Percentiles rank a stretch among this genome's conserved stretches.
These are phyloP conservation scores for Spodoptera litura DNA, from an alignment of 1,140 invertebrate species.

Conservation along the genomic window DNA sequence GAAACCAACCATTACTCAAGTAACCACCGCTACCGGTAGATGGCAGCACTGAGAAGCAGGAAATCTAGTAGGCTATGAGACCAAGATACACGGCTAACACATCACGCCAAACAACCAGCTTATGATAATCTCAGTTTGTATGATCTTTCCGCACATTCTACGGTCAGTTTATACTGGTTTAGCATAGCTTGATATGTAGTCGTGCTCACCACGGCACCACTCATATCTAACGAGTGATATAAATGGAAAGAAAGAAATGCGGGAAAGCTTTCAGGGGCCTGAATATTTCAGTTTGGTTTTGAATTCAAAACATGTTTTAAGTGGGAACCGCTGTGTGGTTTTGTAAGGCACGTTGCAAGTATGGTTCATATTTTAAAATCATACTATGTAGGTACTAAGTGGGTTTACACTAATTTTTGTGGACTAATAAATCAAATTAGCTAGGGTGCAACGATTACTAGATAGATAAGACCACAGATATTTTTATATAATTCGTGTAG, in stretches of 20 bases:
- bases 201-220: not conserved
- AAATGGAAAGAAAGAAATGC: conserved; percentile 17
- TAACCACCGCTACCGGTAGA: conserved; percentile 4
- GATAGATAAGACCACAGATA: no score
- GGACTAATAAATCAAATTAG: no score
- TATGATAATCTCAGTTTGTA: no score
- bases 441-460: no score
- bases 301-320: conserved; percentile 8
- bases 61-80: not conserved
- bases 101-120: no score
- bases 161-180: no score
- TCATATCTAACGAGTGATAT: conserved; percentile 6
- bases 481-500: no score
- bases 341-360: not conserved
- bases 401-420: no score
- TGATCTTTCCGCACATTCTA: no score
- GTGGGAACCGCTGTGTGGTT: conserved; percentile 3
- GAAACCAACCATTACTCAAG: conserved; percentile 28
- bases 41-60: conserved; percentile 11
- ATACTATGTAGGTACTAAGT: no score
- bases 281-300: conserved; percentile 15
- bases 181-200: not conserved
- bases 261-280: conserved; percentile 1
- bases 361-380: not conserved
- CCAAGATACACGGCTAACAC: no score